Percentiles rank a stretch among this genome's conserved stretches.
These are phyloP conservation scores for Rhopilema esculentum DNA, from an alignment of 30 jellyfish, hydroid and myxozoan species.

Conservation along the genomic window DNA sequence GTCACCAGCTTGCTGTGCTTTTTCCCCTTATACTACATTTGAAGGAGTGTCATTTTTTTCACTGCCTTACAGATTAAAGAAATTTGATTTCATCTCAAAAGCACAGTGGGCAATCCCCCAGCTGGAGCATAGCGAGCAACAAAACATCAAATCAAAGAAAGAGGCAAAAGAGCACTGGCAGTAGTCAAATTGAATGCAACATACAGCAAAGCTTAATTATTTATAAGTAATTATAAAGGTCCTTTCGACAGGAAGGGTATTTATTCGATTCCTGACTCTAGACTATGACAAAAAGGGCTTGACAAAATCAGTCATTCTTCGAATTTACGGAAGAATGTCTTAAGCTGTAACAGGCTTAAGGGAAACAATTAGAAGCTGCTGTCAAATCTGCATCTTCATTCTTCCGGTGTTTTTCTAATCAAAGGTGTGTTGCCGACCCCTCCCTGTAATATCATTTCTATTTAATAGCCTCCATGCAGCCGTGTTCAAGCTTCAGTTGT, in stretches of 20 bases:
- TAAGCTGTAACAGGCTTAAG: not conserved
- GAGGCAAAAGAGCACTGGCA: too few species aligned
- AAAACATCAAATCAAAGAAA: too few species aligned
- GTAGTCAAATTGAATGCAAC: too few species aligned
- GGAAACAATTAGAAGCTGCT: not conserved
- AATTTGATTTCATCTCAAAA: too few species aligned
- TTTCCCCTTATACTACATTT: too few species aligned
- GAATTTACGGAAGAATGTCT: not conserved
- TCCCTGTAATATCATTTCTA: not conserved
- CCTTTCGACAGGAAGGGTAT: not conserved
- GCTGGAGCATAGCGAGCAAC: too few species aligned
- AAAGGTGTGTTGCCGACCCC: not conserved
- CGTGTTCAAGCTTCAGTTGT: slow-evolving; percentile 2
- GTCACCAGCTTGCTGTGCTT: too few species aligned
- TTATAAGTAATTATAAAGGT: not conserved
- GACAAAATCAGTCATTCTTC: not conserved
- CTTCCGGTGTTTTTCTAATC: not conserved
- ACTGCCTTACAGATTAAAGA: too few species aligned
- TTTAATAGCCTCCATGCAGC: not conserved
- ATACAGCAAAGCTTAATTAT: not conserved
- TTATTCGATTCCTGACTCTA: not conserved
- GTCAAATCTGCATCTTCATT: not conserved
- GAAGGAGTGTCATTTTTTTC: too few species aligned
- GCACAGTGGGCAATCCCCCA: too few species aligned
- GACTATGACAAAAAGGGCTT: not conserved